Percentiles rank a stretch among this genome's conserved stretches.
These are phyloP conservation scores for Archips xylosteana DNA, from an alignment of 2,888 invertebrate genomes.

Conservation along the genomic window DNA sequence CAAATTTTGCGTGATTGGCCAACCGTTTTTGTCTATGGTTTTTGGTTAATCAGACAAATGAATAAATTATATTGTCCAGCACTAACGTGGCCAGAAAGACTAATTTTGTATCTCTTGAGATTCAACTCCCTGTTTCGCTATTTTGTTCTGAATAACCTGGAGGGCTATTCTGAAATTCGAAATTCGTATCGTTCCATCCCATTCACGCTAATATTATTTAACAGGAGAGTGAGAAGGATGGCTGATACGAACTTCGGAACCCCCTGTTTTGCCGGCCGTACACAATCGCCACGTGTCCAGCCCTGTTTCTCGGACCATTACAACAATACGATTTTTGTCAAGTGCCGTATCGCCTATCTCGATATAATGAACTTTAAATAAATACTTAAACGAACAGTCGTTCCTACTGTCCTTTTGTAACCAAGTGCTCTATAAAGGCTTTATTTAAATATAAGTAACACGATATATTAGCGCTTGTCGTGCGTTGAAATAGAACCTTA, in stretches of 20 bases:
- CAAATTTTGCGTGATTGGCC: conserved; percentile 37
- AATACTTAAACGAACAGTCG: conserved; percentile 29
- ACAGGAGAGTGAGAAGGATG: no score
- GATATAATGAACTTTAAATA: conserved; percentile 42
- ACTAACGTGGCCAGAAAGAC: no score
- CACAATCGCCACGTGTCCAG: conserved; percentile 47
- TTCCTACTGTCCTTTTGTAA: background rate
- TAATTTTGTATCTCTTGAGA: no score
- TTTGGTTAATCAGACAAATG: no score
- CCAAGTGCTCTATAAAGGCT: background rate
- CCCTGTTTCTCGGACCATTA: conserved; percentile 24
- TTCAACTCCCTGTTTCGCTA: no score
- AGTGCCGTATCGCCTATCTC: conserved; percentile 44
- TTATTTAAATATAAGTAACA: background rate
- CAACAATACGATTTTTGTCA: conserved; percentile 54
- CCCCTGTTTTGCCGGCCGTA: conserved; percentile 45
- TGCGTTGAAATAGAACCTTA: no score
- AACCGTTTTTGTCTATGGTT: conserved; percentile 8
- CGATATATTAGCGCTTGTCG: no score
- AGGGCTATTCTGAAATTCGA: no score
- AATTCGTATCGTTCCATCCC: no score
- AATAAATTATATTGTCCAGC: no score
- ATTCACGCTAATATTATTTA: no score
- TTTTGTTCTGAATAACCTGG: no score
- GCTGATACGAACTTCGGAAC: background rate